Percentiles rank a stretch among this genome's conserved stretches.
Evolutionary conservation across 2,888 invertebrate genomes (phyloP).

Genomic region (Drosophila neoperkinsi): DNA sequence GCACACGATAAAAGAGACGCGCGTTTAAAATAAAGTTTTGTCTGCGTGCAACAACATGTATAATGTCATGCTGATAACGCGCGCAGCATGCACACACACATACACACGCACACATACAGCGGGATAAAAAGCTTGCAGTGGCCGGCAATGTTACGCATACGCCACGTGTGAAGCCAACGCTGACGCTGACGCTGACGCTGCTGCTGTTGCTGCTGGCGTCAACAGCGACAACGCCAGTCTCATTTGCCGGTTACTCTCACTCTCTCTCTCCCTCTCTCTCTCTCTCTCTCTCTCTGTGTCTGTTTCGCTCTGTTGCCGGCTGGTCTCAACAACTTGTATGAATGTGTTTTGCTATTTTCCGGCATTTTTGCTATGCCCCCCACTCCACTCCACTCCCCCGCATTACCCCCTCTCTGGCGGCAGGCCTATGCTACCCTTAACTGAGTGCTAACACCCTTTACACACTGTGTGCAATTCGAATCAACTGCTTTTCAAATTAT

Average conservation of each 20-base stretch:
- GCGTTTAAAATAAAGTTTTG: constrained; percentile 51
- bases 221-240: constrained; percentile 8
- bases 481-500: constrained; percentile 77
- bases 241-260: constrained; percentile 33
- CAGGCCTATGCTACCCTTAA: constrained; percentile 2
- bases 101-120: neutral
- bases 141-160: constrained; percentile 65
- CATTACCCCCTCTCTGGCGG: neutral
- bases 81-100: constrained; percentile 1
- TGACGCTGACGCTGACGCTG: neutral
- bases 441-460: neutral
- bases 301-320: constrained; percentile 26
- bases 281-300: neutral
- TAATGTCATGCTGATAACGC: constrained; percentile 42
- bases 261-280: neutral
- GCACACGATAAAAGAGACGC: constrained; percentile 37
- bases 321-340: constrained; percentile 77
- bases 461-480: constrained; percentile 49
- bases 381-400: neutral
- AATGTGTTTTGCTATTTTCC: constrained; percentile 71
- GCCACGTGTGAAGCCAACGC: constrained; percentile 42
- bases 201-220: constrained; percentile 5
- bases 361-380: constrained; percentile 29
- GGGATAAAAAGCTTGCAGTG: constrained; percentile 24
- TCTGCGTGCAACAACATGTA: constrained; percentile 7